These are phyloP conservation scores for Gymnobelideus leadbeateri DNA, from an alignment of 2,113 vertebrate genomes.

Conservation along the genomic window DNA sequence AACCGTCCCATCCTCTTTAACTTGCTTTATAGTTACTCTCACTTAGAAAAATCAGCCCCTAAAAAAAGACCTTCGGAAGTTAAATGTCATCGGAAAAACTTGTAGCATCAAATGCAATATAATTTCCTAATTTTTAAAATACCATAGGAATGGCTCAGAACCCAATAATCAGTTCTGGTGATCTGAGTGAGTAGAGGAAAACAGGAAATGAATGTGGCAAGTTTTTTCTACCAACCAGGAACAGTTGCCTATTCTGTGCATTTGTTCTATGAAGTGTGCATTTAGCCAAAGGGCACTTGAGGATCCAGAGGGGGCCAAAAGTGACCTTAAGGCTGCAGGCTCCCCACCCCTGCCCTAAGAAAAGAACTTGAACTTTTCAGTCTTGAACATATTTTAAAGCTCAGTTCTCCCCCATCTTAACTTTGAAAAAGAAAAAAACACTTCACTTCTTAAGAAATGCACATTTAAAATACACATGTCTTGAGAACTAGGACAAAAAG, in stretches of 20 bases:
- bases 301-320: too few relatives aligned
- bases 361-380: neutral
- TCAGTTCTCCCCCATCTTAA: neutral
- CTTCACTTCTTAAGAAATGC: neutral
- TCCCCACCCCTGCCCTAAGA: too few relatives aligned
- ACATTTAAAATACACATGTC: neutral
- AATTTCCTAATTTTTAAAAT: neutral
- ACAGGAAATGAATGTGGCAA: neutral
- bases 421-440: too few relatives aligned
- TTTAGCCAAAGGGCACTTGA: too few relatives aligned
- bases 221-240: neutral
- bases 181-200: neutral
- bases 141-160: neutral
- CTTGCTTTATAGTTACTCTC: neutral
- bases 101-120: neutral
- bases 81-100: neutral
- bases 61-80: neutral
- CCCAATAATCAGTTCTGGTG: too few relatives aligned
- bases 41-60: neutral
- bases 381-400: neutral
- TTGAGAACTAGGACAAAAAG: neutral
- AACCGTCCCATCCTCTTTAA: too few relatives aligned
- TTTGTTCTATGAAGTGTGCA: too few relatives aligned
- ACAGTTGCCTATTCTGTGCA: too few relatives aligned
- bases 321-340: too few relatives aligned